Evolutionary conservation across 2,113 vertebrate species (phyloP), one percentile per base, ranked within the genome.

Genomic region (Labeo rohita): DNA sequence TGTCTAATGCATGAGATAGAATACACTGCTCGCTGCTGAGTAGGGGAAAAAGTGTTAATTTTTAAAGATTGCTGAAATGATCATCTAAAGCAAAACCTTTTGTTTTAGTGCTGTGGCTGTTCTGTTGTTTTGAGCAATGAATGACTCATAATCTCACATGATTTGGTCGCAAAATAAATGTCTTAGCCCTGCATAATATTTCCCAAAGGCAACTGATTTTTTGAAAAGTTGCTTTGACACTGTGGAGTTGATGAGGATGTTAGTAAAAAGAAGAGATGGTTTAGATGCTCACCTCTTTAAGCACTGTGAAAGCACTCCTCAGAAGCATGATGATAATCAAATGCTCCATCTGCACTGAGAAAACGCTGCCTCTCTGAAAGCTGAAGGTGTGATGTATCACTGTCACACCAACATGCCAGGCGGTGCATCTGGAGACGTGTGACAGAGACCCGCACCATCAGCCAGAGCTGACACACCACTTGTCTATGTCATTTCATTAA

Each of bases 331-430:
- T 70, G 80, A 83, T 83, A 83, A 83, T 80, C 77, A 68, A 73
- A 86, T 2, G 76, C 84, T 39, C 86, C 86, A 87, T 87, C 86
- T 87, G 86, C 73, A 47, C 59, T 78, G 80, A 83, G 80, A 87
- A 87, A 87, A 84, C 59, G 18, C n/a, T 66, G 21, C 50, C 49
- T 54, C 8, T 39, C 65, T 49, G 66, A 63, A 61, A 75, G 43
- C 63, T 72, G 80, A 77, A 15, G 47, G 61, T 83, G 80, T 34
- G 80, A 83, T 75, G 36, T 83, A 81, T 61, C 74, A 16, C 80
- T 54, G 8, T 87, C 86, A 87, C 73, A 82, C 43, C 56, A 52
- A 68, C 34, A 43, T 70, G 61, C 70, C 84, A 82, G 68, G 43
- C 63, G 23, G 79, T 74, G 70, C 54, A 87, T 54, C 56, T 83